Conservation (phyloP, 2,888 invertebrate genomes). For the Drosophila tanythrix region DNA sequence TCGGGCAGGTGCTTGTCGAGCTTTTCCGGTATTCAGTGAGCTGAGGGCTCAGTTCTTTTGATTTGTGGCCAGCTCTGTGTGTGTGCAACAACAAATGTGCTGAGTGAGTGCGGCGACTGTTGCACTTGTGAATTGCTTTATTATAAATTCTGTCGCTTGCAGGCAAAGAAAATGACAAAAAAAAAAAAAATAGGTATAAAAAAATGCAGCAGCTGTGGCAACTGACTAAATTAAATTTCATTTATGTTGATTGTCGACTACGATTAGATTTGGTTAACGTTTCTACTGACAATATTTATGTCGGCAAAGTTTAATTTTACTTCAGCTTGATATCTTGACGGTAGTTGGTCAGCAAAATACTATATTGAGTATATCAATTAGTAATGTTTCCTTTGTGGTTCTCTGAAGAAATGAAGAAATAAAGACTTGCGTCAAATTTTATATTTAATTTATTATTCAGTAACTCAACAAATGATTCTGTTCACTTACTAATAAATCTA, state of each 20-base stretch:
- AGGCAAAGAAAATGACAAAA: constrained; percentile 15
- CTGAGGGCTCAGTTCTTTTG: constrained; percentile 37
- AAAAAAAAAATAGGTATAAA: neutral
- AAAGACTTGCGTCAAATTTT: neutral
- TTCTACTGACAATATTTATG: neutral
- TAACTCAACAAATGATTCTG: neutral
- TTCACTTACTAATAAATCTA: neutral
- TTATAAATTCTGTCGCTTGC: constrained; percentile 49
- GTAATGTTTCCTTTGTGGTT: neutral
- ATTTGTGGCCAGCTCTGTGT: constrained; percentile 45
- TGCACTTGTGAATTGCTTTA: constrained; percentile 58
- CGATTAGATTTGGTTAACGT: constrained; percentile 24
- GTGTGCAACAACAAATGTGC: constrained; percentile 21
- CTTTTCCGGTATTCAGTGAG: constrained; percentile 31
- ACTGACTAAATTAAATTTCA: constrained; percentile 48
- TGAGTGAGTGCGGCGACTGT: constrained; percentile 36
- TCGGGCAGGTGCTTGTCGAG: constrained; percentile 45
- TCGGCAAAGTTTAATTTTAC: neutral
- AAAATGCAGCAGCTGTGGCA: constrained; percentile 24
- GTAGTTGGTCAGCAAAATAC: neutral
- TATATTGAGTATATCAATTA: neutral
- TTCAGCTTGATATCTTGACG: neutral
- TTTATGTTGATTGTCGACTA: constrained; percentile 23
- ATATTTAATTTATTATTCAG: neutral
- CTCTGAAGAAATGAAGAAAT: neutral